Evolutionary conservation across 64 coral and sea anemone species (phyloP), one percentile per base, ranked within the genome.

Genomic region (Montipora cactus): DNA sequence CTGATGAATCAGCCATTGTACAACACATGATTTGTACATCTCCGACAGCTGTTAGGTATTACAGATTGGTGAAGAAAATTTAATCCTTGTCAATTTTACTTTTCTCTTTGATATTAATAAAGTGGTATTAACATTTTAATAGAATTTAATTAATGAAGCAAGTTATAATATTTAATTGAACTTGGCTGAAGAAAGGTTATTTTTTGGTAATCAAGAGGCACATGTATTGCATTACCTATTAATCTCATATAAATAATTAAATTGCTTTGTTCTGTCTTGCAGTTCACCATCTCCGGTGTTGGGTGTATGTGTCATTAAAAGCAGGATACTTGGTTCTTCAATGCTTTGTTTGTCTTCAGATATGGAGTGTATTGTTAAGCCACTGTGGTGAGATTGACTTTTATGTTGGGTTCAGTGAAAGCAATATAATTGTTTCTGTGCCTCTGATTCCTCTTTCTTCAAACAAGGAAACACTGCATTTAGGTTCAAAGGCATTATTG

Each of bases 21-120:
- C 88, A 96, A 69, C 95, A 99, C 75, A 92, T 99, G 89, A 93
- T 99, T 80, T 99, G 98, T 66, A 99, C 98, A 48, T 92, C 89
- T n/a, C 98, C 89, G 9, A 79, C 85, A 68, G 80, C 80, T 72
- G 53, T 77, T n/a, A 99, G 94, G 97, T 98, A 81, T 37, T 37
- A 37, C 37, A 37, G 37, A 37, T 37, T 37, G 37, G 2, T 0
- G 8, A 61, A 44, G 18, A 20, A 19, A 21, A 55, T 20, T 53
- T 37, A 37, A 37, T 37, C 37, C 37, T 37, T 37, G 37, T 37
- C 37, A 37, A 37, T 37, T 37, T 37, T 37, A 37, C 2, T 2
- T 37, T 37, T 37, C 37, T 37, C 37, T 37, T 37, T 37, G 37
- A 37, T 37, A 37, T 37, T 37, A 37, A 37, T 37, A 37, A 37